phyloP scores from a whole-genome alignment of 35 echinoderm and acorn worm species.

The Hemicentrotus pulcherrimus region DNA sequence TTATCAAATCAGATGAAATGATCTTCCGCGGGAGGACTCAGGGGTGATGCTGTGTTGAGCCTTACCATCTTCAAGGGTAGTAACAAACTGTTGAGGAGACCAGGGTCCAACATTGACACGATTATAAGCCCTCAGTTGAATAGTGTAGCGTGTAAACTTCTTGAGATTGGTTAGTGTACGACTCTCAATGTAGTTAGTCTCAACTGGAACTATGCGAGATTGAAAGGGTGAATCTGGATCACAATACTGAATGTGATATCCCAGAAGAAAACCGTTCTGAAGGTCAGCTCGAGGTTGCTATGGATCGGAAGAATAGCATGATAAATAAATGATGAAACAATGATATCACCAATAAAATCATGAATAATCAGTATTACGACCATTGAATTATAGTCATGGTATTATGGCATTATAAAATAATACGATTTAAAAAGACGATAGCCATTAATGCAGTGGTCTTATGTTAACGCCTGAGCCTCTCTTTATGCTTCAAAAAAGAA shows the following conservation, averaged over 20 bases:
- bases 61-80: conserved; percentile 93
- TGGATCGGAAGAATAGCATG: neutral
- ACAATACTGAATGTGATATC: conserved; percentile 85
- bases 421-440: too few species aligned
- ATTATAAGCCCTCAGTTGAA: conserved; percentile 83
- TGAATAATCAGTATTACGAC: too few species aligned
- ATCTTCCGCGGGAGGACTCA: neutral
- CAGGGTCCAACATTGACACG: conserved; percentile 79
- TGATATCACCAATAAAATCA: too few species aligned
- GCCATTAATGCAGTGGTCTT: too few species aligned
- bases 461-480: too few species aligned
- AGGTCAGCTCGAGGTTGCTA: conserved; percentile 92
- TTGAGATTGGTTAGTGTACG: conserved; percentile 76
- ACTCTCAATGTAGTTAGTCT: conserved; percentile 79
- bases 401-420: too few species aligned
- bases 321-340: too few species aligned
- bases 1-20: neutral
- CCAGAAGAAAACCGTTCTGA: conserved; percentile 81
- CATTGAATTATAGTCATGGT: too few species aligned
- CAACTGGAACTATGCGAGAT: conserved; percentile 60
- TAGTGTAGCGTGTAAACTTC: conserved; percentile 89
- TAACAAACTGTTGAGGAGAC: conserved; percentile 61
- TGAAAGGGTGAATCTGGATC: conserved; percentile 77
- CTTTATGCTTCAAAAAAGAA: too few species aligned
- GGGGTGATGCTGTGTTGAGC: neutral